phyloP scores from a whole-genome alignment of 2,888 invertebrate species.

The Ernsta delagoae region DNA sequence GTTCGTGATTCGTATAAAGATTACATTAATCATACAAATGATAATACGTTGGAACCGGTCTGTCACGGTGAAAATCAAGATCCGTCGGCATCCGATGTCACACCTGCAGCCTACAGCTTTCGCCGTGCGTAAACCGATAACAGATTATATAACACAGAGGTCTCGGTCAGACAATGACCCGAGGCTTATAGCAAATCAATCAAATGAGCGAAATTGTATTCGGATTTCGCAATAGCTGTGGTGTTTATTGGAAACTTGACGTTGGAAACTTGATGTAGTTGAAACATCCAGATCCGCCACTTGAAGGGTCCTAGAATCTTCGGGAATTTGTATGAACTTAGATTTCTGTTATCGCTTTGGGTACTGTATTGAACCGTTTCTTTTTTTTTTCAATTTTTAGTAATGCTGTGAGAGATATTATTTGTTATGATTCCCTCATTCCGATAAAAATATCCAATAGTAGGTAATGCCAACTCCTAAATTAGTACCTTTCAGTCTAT shows the following conservation, averaged over 20 bases:
- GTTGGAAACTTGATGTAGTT: too few species aligned
- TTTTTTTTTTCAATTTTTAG: too few species aligned
- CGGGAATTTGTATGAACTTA: too few species aligned
- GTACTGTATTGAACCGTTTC: too few species aligned
- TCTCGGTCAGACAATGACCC: conserved; percentile 69
- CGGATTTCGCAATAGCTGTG: too few species aligned
- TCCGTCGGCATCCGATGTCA: conserved; percentile 51
- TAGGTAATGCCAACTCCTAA: not conserved
- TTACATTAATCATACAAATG: conserved; percentile 14
- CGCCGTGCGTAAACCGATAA: conserved; percentile 55
- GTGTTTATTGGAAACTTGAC: too few species aligned
- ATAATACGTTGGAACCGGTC: conserved; percentile 55
- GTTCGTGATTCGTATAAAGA: not conserved
- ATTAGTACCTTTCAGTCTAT: not conserved
- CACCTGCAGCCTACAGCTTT: conserved; percentile 74
- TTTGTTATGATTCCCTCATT: not conserved
- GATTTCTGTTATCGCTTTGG: too few species aligned
- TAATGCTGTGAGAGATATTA: too few species aligned
- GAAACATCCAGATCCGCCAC: too few species aligned
- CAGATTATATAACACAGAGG: conserved; percentile 65
- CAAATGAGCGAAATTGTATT: conserved; percentile 15
- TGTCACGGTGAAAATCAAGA: conserved; percentile 67
- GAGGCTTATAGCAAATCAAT: conserved; percentile 7
- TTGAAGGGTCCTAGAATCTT: too few species aligned
- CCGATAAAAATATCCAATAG: not conserved